phyloP scores from a whole-genome alignment of 2,797 vertebrate genomes.

The Galago senegalensis region DNA sequence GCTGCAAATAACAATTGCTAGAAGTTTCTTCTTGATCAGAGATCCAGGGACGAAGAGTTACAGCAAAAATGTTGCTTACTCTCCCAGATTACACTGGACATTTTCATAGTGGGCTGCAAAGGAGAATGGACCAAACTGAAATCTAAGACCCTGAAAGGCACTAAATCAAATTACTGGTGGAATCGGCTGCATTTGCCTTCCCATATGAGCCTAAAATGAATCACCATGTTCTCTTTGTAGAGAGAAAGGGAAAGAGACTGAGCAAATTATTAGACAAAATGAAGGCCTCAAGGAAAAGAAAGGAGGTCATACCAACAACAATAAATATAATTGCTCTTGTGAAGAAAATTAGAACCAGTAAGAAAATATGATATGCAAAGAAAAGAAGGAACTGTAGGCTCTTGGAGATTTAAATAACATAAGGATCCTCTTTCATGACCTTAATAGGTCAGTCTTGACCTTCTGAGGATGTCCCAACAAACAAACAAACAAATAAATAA shows the following conservation, averaged over 20 bases:
- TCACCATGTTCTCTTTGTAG: not conserved
- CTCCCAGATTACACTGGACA: not conserved
- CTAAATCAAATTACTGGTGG: not conserved
- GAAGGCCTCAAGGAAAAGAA: not conserved
- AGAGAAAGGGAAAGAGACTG: slow-evolving; percentile 5
- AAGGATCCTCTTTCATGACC: not conserved
- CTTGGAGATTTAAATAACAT: not conserved
- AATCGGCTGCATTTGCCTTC: not conserved
- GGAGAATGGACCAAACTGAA: not conserved
- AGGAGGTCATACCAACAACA: not conserved
- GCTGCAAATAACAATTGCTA: not conserved
- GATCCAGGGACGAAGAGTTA: not conserved
- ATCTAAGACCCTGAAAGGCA: not conserved
- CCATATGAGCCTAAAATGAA: not conserved
- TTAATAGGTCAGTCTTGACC: not conserved
- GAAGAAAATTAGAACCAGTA: not conserved
- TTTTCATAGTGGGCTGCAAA: not conserved
- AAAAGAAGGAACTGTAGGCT: not conserved
- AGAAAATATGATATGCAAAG: not conserved
- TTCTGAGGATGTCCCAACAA: not conserved
- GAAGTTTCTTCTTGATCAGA: not conserved
- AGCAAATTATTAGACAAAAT: not conserved
- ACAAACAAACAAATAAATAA: not conserved
- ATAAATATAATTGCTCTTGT: not conserved
- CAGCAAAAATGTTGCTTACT: not conserved